Percentiles rank a stretch among this genome's conserved stretches.
phyloP scores from a whole-genome alignment of 2,113 vertebrate genomes.

The Melanocharis versteri region DNA sequence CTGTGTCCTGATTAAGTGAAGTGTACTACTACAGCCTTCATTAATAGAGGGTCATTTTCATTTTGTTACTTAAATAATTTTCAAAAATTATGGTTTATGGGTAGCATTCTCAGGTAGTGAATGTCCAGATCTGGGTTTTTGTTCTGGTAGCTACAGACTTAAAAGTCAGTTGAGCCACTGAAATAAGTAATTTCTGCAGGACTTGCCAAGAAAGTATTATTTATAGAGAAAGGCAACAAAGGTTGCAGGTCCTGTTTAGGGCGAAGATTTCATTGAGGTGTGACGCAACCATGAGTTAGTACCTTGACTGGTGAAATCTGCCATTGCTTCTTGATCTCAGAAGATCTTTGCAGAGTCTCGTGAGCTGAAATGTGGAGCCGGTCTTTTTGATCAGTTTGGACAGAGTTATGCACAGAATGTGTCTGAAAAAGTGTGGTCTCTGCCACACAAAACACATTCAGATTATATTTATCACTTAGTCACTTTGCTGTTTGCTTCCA shows the following conservation, averaged over 20 bases:
- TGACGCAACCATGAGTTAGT: background rate
- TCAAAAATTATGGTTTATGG: background rate
- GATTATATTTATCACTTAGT: background rate
- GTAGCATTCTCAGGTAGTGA: background rate
- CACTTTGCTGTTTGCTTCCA: background rate
- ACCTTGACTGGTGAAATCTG: background rate
- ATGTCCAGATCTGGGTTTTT: background rate
- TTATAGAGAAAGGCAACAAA: background rate
- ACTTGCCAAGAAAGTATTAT: background rate
- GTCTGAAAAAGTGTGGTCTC: background rate
- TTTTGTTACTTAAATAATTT: background rate
- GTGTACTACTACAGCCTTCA: background rate
- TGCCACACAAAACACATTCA: background rate
- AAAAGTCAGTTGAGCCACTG: background rate
- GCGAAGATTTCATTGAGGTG: background rate
- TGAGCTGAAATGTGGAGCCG: background rate
- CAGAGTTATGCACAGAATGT: background rate
- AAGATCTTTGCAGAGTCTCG: fast-evolving
- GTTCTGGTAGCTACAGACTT: background rate
- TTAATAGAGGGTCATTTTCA: background rate
- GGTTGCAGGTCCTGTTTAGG: background rate
- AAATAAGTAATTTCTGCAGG: background rate
- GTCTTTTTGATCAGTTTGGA: background rate
- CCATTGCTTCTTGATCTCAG: background rate
- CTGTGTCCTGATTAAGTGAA: slow-evolving; percentile 50